Evolutionary conservation across 2,888 invertebrate genomes (phyloP).

Genomic region (Trichogramma dendrolimi): DNA sequence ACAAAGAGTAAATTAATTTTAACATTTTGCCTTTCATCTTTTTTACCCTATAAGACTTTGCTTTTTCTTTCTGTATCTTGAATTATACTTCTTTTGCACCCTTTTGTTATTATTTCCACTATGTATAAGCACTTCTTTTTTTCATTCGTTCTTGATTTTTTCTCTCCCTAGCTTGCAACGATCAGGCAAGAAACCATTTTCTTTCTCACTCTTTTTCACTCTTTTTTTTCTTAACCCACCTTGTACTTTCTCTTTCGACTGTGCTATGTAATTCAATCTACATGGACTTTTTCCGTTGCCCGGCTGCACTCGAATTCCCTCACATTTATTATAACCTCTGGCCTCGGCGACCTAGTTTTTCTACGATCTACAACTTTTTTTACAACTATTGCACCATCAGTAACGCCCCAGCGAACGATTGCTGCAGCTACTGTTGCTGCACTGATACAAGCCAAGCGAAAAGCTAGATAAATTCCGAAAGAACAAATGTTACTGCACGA

Average conservation of each 20-base stretch:
- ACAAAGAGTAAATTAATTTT: too few relatives aligned
- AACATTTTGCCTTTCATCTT: too few relatives aligned
- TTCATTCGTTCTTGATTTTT: background rate
- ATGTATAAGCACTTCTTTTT: background rate
- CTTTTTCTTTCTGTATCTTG: too few relatives aligned
- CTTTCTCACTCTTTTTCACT: background rate
- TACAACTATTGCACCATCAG: too few relatives aligned
- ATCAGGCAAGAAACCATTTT: background rate
- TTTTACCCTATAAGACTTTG: too few relatives aligned
- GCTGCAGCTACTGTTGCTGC: background rate
- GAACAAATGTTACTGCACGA: slow-evolving; percentile 7
- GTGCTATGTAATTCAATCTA: background rate
- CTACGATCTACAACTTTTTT: too few relatives aligned
- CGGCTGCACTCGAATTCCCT: slow-evolving; percentile 14
- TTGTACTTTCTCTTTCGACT: background rate
- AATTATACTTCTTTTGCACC: too few relatives aligned
- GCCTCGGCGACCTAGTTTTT: too few relatives aligned
- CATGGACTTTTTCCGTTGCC: slow-evolving; percentile 4
- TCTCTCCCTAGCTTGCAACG: background rate
- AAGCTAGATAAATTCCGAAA: slow-evolving; percentile 22
- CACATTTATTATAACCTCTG: slow-evolving; percentile 18
- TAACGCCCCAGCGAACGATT: slow-evolving; percentile 11
- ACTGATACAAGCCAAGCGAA: slow-evolving; percentile 13
- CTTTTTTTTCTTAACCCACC: slow-evolving; percentile 6
- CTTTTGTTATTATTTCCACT: background rate